Conservation (phyloP, 23 tunicate species). For the Corella eumyota region DNA sequence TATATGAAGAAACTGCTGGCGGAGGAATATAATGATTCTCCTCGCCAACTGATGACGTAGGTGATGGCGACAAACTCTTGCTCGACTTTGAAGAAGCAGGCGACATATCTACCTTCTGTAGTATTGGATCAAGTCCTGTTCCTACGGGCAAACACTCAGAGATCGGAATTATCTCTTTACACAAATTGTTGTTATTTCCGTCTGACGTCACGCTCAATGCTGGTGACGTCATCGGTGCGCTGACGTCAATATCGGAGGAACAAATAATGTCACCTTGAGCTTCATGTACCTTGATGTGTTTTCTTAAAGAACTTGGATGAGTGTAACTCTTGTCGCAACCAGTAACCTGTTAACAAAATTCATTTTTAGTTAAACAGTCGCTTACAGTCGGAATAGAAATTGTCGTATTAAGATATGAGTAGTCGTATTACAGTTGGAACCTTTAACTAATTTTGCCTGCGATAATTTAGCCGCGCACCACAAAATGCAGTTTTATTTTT, state of each 20-base stretch:
- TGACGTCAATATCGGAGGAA: constrained; percentile 4
- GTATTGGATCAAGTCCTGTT: too few species aligned
- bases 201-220: not conserved
- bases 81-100: too few species aligned
- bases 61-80: constrained; percentile 8
- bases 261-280: constrained; percentile 47
- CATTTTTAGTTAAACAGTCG: too few species aligned
- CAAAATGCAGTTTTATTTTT: too few species aligned
- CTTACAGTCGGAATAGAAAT: too few species aligned
- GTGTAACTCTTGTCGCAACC: constrained; percentile 92
- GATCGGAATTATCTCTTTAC: not conserved
- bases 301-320: constrained; percentile 87
- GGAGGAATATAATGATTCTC: not conserved
- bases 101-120: too few species aligned
- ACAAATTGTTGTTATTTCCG: constrained; percentile 4
- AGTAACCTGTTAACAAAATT: constrained; percentile 17
- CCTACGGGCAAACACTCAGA: too few species aligned
- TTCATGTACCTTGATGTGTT: constrained; percentile 87
- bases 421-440: too few species aligned
- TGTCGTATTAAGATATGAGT: too few species aligned
- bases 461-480: too few species aligned
- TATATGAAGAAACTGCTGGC: not conserved
- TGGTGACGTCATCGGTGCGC: not conserved
- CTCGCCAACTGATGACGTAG: not conserved
- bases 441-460: too few species aligned